Base-by-base conservation (phyloP, 2,888 invertebrate species). In the Sycophila texana region DNA sequence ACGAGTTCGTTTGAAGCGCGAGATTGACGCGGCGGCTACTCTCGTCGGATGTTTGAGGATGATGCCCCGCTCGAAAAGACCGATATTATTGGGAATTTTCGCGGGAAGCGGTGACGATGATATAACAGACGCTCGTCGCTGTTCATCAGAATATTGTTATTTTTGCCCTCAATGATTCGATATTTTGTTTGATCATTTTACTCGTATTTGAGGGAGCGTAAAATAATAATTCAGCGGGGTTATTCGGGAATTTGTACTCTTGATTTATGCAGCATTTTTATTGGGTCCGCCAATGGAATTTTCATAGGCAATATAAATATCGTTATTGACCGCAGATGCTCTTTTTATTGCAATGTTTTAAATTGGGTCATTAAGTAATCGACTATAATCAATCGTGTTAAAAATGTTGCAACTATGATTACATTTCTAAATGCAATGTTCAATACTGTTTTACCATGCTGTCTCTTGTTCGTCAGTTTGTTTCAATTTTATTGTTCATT, bases 81-180 rank as follows among this genome's bases (percentile, higher is more conserved):
- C 26, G 26, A 13, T 60, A 22, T 60, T 20, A 60, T 60, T 60
- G 58, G 58, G 22, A 60, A 57, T 26, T 20, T 60, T 60, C 22
- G n/a, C n/a, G n/a, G 14, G 58, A 14, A 3, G 22, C 58, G 10
- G 58, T 13, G 20, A 14, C 10, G 63, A 47, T 39, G 13, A 26
- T 65, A 10, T 7, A n/a, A 13, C 10, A 16, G 5, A 18, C 30
- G 26, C 30, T 7, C 26, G 1, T 4, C 30, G 39, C 10, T 39
- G 39, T 10, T 39, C 39, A 10, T 39, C 39, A 39, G 51, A 51
- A 14, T 13, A 53, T 53, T 53, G 14, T 53, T 53, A n/a, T 14
- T 14, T n/a, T 53, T 53, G 2, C n/a, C 5, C n/a, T 16, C 53
- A 14, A 53, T 53, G 53, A n/a, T 53, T 2, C 16, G 53, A n/a